Evolutionary conservation across 64 coral and sea anemone species (phyloP), one percentile per base, ranked within the genome.

Genomic region (Acropora yongei): DNA sequence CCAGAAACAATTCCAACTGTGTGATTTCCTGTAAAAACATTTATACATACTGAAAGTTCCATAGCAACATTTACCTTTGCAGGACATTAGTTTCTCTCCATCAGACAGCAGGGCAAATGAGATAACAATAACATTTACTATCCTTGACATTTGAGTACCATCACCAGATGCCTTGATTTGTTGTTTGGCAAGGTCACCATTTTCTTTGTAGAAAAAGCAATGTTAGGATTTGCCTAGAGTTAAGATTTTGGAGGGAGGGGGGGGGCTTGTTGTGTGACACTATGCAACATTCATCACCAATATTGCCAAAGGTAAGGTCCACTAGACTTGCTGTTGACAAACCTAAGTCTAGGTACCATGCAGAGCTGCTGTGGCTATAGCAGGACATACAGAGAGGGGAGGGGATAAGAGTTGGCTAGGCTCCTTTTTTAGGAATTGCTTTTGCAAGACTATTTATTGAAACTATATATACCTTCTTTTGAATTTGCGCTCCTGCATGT

Each of bases 31-130:
- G 49, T 57, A n/a, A 80, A 12, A 80, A n/a, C 78, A 80, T n/a
- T 80, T 57, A 57, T 40, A 10, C 49, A 18, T 80, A 80, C 48
- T 30, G 19, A 55, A 80, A 57, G 19, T 3, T 80, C 50, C 50
- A 39, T 55, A 57, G 49, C 19, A 30, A 30, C 19, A 80, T n/a
- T 30, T 57, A 80, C 78, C 78, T 80, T 57, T 80, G 78, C 49
- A 49, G n/a, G 91, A 84, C 91, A 93, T 93, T 1, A 87, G 82
- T 87, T 93, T 76, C 45, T 87, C 41, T 41, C 74, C 80, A 48
- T 68, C 49, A 58, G 86, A 76, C 40, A 93, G 47, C 57, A 93
- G 41, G 18, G 91, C 78, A 93, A 88, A 93, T 49, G 81, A 87
- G 30, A 93, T 12, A 10, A 93, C 41, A 50, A 93, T 93, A 55